Evolutionary conservation across 2,797 vertebrate genomes (phyloP).

Genomic region (Sebastes wilsoni): DNA sequence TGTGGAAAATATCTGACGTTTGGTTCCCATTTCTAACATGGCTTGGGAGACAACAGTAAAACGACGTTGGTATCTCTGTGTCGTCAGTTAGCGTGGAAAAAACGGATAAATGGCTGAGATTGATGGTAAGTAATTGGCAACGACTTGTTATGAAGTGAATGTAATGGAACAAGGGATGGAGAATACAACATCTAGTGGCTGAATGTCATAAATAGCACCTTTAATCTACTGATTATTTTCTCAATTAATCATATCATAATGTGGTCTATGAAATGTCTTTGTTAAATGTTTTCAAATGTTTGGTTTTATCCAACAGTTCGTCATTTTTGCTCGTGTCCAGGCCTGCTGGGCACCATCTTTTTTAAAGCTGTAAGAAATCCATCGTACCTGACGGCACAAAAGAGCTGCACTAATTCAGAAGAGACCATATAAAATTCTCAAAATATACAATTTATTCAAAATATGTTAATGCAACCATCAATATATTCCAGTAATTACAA

Average conservation of each 20-base stretch:
- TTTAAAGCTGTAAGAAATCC: background rate
- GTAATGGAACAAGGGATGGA: too few relatives aligned
- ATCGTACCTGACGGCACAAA: background rate
- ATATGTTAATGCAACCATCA: conserved; percentile 84
- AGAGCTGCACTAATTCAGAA: conserved; percentile 9
- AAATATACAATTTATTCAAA: conserved; percentile 89
- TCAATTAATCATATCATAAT: background rate
- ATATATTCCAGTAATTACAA: conserved; percentile 84
- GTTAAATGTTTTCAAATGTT: background rate
- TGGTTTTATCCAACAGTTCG: background rate
- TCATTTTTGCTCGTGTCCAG: background rate
- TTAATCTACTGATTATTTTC: background rate
- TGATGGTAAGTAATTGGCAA: too few relatives aligned
- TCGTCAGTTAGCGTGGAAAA: too few relatives aligned
- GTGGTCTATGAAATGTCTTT: background rate
- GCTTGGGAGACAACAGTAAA: too few relatives aligned
- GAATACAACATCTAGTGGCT: rapidly evolving
- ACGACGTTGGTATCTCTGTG: too few relatives aligned
- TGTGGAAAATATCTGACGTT: too few relatives aligned
- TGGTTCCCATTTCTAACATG: too few relatives aligned
- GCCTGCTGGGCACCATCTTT: background rate
- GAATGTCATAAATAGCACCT: too few relatives aligned
- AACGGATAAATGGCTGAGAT: too few relatives aligned
- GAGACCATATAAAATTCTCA: conserved; percentile 71
- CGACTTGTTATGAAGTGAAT: too few relatives aligned